A percentile compares a stretch with the other conserved stretches of the same genome.
Evolutionary conservation across 2,797 vertebrate genomes (phyloP).

Genomic region (Pseudopleuronectes americanus): DNA sequence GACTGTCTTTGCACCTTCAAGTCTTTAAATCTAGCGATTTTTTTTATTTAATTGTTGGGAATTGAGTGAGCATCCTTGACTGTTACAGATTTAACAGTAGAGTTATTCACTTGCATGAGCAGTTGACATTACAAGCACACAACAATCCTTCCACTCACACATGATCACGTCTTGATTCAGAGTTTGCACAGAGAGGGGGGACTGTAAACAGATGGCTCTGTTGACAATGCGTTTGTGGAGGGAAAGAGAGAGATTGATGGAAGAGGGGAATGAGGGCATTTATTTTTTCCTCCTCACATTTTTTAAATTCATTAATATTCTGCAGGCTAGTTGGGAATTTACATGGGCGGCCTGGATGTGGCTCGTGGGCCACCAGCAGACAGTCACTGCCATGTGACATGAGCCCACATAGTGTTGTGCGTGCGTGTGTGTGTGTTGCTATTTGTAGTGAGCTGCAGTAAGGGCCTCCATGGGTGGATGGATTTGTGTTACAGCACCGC

Average conservation of each 20-base stretch:
- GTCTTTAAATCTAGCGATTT: neutral
- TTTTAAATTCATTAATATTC: neutral
- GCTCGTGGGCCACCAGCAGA: neutral
- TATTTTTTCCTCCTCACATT: neutral
- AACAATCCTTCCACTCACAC: neutral
- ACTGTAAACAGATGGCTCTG: no score
- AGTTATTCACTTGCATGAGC: no score
- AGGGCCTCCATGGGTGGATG: constrained; percentile 52
- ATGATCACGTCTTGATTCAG: no score
- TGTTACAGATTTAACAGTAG: neutral
- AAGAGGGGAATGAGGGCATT: neutral
- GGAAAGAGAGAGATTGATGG: no score
- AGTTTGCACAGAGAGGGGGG: no score
- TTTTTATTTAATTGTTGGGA: neutral
- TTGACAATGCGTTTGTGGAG: no score
- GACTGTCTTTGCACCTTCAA: no score
- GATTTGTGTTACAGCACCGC: constrained; percentile 45
- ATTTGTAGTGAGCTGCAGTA: constrained; percentile 47
- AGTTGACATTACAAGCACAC: no score
- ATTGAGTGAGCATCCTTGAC: neutral
- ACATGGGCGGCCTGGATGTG: neutral
- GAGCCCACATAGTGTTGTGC: constrained; percentile 9
- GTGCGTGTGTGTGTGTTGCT: constrained; percentile 8
- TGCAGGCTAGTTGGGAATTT: neutral
- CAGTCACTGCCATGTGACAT: neutral